These are phyloP conservation scores for Anhinga anhinga DNA, from an alignment of 2,113 vertebrate genomes.

Conservation along the genomic window DNA sequence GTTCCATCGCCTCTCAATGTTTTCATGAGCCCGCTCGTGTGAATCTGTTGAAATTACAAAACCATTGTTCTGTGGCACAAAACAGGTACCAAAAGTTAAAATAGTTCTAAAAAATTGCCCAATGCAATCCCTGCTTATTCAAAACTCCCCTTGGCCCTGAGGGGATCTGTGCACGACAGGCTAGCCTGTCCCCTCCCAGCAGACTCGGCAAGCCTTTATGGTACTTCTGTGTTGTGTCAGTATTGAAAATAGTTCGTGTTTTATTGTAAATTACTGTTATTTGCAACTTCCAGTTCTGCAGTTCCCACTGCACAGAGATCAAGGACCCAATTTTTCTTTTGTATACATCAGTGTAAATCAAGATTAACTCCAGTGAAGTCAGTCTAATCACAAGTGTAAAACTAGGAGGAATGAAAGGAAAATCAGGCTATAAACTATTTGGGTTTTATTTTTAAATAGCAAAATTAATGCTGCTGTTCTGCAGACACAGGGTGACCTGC, in stretches of 20 bases:
- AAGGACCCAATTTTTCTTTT: background rate
- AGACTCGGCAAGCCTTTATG: background rate
- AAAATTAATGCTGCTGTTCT: conserved; percentile 21
- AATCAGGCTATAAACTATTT: background rate
- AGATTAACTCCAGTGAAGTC: conserved; percentile 20
- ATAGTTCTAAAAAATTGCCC: background rate
- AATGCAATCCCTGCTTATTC: background rate
- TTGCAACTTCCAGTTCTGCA: background rate
- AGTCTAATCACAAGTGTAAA: background rate
- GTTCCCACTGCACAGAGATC: background rate
- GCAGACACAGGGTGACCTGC: background rate
- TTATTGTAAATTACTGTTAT: background rate
- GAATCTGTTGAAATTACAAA: background rate
- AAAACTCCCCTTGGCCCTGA: background rate
- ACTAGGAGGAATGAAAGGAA: background rate
- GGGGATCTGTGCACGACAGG: background rate
- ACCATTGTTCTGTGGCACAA: background rate
- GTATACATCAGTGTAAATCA: background rate
- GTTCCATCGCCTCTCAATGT: accelerated
- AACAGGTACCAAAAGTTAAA: background rate
- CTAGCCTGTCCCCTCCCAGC: background rate
- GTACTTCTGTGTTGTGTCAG: background rate
- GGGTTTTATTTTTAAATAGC: conserved; percentile 12
- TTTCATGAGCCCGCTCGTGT: accelerated
- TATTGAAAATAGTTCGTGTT: background rate